Evolutionary conservation across 2,113 vertebrate genomes (phyloP).

Genomic region (Cepphus grylle): DNA sequence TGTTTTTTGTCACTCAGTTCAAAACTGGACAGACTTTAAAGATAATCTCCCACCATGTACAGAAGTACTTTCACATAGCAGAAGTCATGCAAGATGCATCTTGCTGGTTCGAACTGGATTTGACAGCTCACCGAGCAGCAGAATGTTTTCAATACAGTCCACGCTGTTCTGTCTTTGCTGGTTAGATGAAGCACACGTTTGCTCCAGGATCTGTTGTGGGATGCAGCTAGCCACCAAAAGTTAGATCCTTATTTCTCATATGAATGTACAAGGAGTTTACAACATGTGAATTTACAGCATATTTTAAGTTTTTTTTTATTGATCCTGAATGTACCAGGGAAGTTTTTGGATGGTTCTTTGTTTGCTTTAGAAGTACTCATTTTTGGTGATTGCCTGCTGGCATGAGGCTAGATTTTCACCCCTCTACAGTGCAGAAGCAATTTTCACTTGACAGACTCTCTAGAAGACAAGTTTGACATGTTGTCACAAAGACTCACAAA

Average conservation of each 20-base stretch:
- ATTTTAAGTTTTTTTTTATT: not conserved
- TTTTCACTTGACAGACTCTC: not conserved
- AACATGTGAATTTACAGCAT: not conserved
- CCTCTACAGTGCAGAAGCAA: not conserved
- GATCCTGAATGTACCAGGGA: not conserved
- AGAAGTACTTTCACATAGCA: not conserved
- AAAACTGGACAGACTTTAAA: not conserved
- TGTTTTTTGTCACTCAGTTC: not conserved
- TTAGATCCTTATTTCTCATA: not conserved
- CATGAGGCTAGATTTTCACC: not conserved
- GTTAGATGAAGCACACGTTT: not conserved
- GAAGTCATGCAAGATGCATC: not conserved
- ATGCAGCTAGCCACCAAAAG: not conserved
- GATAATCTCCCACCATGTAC: not conserved
- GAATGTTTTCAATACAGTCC: not conserved
- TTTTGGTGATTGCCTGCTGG: not conserved
- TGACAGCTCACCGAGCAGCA: not conserved
- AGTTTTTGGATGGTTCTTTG: not conserved
- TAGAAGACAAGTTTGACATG: not conserved
- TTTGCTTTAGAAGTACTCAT: not conserved
- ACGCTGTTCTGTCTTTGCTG: not conserved
- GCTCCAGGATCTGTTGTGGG: not conserved
- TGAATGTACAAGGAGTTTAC: not conserved
- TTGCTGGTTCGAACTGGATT: not conserved
- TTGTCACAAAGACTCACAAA: constrained; percentile 12